Evolutionary conservation across 2,888 invertebrate genomes (phyloP), one percentile per base, ranked within the genome.

Genomic region (Axea sp.): DNA sequence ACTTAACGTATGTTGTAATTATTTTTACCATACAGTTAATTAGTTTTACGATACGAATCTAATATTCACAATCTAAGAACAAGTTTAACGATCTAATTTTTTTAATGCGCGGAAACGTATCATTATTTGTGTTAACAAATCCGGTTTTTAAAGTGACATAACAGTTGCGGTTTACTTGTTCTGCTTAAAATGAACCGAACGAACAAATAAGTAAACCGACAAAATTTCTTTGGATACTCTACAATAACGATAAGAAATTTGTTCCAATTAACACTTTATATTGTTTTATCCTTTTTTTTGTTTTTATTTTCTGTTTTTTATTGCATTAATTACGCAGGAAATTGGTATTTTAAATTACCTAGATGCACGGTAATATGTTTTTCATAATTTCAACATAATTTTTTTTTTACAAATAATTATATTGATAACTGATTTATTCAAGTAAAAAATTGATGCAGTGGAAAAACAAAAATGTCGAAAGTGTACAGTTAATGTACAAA

Each of bases 401-500:
- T n/a, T n/a, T n/a, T n/a, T n/a, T n/a, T n/a, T n/a, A n/a, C n/a
- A n/a, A n/a, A 9, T 17, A 30, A 45, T 45, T 45, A 45, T 22
- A 17, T 2, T 45, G 1, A 7, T n/a, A 43, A 26, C 15, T 14
- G 14, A 45, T 45, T 30, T 22, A 43, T 22, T 8, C 1, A 4
- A 9, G 15, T 5, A 15, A 35, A 35, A 35, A 35, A 35, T n/a
- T 1, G 6, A n/a, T 1, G 22, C 43, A 17, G 0, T 9, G 1
- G 3, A 26, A 45, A 28, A 24, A 39, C 31, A 53, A 49, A 41
- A 60, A 30, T 14, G 7, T 19, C 14, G 8, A 37, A 26, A 3
- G 31, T 11, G 9, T 39, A 41, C 49, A 62, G 51, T 62, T 62
- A 49, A 49, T 62, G 51, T 39, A 49, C 24, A 43, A 15, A 24